Evolutionary conservation across 2,888 invertebrate genomes (phyloP).

Genomic region (Alsophila aescularia): DNA sequence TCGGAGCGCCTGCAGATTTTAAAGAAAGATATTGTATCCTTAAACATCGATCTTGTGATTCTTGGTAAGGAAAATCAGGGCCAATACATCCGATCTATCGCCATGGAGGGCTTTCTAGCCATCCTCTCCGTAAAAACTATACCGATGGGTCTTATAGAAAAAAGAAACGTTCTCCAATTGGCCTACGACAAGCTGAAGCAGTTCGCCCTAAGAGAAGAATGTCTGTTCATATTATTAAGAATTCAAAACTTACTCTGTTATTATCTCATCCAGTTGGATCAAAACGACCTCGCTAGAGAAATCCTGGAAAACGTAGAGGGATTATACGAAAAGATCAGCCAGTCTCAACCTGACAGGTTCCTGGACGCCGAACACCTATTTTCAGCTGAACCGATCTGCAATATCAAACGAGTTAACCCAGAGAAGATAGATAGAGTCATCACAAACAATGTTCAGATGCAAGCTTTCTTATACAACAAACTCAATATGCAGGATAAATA

Average conservation of each 20-base stretch:
- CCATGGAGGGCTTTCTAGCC: conserved; percentile 75
- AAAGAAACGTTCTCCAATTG: conserved; percentile 61
- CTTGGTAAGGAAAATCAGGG: conserved; percentile 71
- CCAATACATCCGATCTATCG: conserved; percentile 63
- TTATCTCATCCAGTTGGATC: conserved; percentile 80
- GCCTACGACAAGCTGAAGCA: conserved; percentile 69
- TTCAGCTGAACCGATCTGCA: conserved; percentile 54
- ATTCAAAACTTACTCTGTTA: conserved; percentile 85
- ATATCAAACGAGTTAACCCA: conserved; percentile 66
- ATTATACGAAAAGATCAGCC: conserved; percentile 69
- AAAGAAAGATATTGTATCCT: conserved; percentile 64
- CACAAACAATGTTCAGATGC: conserved; percentile 86
- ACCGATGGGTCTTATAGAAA: conserved; percentile 65
- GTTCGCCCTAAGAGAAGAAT: conserved; percentile 63
- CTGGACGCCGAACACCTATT: conserved; percentile 84
- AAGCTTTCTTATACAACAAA: conserved; percentile 85
- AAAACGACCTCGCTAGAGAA: conserved; percentile 71
- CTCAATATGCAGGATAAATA: conserved; percentile 80
- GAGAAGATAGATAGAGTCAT: conserved; percentile 84
- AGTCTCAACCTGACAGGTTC: conserved; percentile 58
- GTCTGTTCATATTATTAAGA: conserved; percentile 81
- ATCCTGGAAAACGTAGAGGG: conserved; percentile 80
- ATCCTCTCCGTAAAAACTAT: conserved; percentile 69
- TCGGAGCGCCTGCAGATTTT: conserved; percentile 58
- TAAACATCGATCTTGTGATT: conserved; percentile 62